Base-by-base conservation (phyloP, 2,113 vertebrate species). In the Mus pahari region DNA sequence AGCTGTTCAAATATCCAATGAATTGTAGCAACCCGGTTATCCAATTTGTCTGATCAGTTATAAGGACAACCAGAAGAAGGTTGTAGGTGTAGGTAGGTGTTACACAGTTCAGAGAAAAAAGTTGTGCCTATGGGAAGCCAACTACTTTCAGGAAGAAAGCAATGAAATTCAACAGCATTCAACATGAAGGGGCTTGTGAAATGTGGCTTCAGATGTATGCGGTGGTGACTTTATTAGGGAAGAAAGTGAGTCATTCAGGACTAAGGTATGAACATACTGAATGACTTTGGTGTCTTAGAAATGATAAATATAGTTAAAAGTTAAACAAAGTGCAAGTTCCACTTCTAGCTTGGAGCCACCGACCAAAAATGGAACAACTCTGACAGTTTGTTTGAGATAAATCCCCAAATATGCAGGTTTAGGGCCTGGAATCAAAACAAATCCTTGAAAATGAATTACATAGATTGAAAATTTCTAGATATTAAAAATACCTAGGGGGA, bases 341-440 rank as follows among this genome's bases (percentile, higher is more conserved):
- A 92, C 58, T 33, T 96, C 62, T 86, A 77, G n/a, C n/a, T 95
- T 91, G 74, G 95, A 95, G 91, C 90, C 62, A 89, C 60, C 92
- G 94, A 95, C 75, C 33, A 62, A 62, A 97, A 96, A 95, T 94
- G 86, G 73, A 95, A 55, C 62, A 87, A 95, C 39, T 91, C 86
- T 97, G 97, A 82, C 93, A 97, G 95, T 89, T 96, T 96, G 95
- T 97, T 97, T 96, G 92, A 62, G 66, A 88, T 78, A 96, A 95
- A 17, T 13, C 77, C 45, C 77, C 70, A 95, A 96, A 16, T 91
- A 82, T 62, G 86, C 50, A 58, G 10, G 17, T 62, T 19, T 94
- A 73, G 24, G 33, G 16, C 42, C 14, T 91, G 89, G 48, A 95
- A 95, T 92, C 14, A 77, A 60, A 83, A 82, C 42, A 58, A 94